Conservation (phyloP, 2,113 vertebrate genomes). For the Neolamprologus tretocephalus region DNA sequence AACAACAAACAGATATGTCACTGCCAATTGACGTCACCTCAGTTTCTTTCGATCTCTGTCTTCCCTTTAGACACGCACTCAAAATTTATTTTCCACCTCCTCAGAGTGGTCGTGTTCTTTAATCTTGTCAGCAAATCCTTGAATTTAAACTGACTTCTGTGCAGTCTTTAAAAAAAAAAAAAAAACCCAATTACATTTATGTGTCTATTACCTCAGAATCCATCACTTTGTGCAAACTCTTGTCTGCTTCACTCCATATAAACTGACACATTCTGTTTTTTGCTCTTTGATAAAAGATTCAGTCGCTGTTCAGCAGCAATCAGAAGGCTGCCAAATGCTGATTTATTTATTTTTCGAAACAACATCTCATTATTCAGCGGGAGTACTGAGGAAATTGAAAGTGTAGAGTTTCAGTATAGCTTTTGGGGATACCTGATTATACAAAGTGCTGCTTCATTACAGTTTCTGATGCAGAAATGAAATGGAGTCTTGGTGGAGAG, state of each 20-base stretch:
- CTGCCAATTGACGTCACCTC: neutral
- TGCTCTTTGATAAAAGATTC: neutral
- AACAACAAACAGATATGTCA: neutral
- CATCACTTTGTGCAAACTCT: neutral
- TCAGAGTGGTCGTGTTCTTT: neutral
- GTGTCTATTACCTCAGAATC: neutral
- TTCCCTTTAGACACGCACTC: neutral
- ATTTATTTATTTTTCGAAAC: neutral
- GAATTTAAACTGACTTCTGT: neutral
- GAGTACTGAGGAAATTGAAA: conserved; percentile 2
- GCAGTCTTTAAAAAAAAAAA: neutral
- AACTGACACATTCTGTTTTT: neutral
- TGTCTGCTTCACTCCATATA: neutral
- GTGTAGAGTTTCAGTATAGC: conserved; percentile 4
- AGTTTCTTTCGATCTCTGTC: neutral
- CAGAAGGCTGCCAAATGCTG: neutral
- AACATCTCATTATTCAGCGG: conserved; percentile 7
- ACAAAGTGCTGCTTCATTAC: conserved; percentile 50
- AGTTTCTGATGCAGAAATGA: conserved; percentile 10
- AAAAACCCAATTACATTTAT: rapidly evolving
- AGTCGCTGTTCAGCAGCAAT: neutral
- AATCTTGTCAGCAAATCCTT: neutral
- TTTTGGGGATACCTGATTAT: conserved; percentile 20
- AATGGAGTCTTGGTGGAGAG: neutral
- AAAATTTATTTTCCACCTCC: neutral